These are phyloP conservation scores for Menidia beryllina DNA, from an alignment of 2,113 vertebrate species.

Conservation along the genomic window DNA sequence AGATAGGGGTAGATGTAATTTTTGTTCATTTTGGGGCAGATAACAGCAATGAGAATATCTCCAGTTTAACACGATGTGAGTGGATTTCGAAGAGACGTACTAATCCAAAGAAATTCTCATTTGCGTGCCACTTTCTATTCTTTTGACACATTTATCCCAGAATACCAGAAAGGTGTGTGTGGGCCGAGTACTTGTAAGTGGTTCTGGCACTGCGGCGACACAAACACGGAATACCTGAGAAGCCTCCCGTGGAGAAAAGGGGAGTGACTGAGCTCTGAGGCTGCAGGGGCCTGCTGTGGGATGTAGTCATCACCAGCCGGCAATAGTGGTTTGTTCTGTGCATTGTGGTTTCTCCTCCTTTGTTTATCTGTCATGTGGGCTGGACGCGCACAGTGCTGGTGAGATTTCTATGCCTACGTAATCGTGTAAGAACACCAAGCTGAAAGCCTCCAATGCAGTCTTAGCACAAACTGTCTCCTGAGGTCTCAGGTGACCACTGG, in stretches of 20 bases:
- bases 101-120: conserved; percentile 76
- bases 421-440: conserved; percentile 31
- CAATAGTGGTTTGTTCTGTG: conserved; percentile 22
- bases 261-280: conserved; percentile 1
- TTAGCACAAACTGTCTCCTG: conserved; percentile 50
- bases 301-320: not conserved
- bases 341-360: conserved; percentile 21
- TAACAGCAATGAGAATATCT: not conserved
- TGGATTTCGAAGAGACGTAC: conserved; percentile 55
- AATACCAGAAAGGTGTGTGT: conserved; percentile 3
- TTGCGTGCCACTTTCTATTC: conserved; percentile 58
- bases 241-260: conserved; percentile 7
- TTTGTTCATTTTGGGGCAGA: conserved; percentile 20
- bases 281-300: too few relatives aligned
- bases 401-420: conserved; percentile 41
- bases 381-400: conserved; percentile 19
- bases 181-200: conserved; percentile 12
- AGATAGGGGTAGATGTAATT: conserved; percentile 32
- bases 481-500: conserved; percentile 61
- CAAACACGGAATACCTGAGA: conserved; percentile 14
- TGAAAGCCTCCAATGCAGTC: conserved; percentile 37
- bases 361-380: conserved; percentile 18
- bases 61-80: conserved; percentile 34
- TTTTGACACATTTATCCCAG: conserved; percentile 29
- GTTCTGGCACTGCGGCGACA: conserved; percentile 30